Base-by-base conservation (phyloP, 2,888 invertebrate genomes). In the Norana najaformis region DNA sequence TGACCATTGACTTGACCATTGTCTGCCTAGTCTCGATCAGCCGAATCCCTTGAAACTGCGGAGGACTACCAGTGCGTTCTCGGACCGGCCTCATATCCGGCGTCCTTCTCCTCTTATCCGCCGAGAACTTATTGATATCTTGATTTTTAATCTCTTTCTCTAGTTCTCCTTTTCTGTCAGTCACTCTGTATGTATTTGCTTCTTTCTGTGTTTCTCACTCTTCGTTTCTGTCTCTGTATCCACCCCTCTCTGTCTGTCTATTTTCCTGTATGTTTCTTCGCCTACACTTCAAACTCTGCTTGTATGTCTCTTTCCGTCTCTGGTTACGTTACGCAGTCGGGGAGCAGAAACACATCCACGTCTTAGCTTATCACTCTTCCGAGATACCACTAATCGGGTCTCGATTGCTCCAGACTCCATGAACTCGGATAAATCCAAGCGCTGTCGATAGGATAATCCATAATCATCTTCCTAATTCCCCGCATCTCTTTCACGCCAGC, bases 351-450 rank as follows among this genome's bases (percentile, higher is more conserved):
- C 69, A n/a, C 69, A 69, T 69, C n/a, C 69, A 69, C 30, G n/a
- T 69, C 30, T n/a, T n/a, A n/a, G 69, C 69, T 69, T 69, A 69
- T 69, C 4, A 69, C 30, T n/a, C 69, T 69, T 69, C 69, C n/a
- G n/a, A 69, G 30, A n/a, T 69, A n/a, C 69, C 69, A 69, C n/a
- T 69, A 69, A 69, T 69, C 69, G 69, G n/a, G 69, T 69, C 69
- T 69, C 69, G 30, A 69, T 30, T 69, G 69, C n/a, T 69, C 69
- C 69, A n/a, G n/a, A 69, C 69, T 69, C 69, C n/a, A 69, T 69
- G 69, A 69, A 69, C 69, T 69, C 69, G 4, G 16, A 69, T 69
- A 69, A 69, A n/a, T n/a, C 69, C 8, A 23, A 69, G 69, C 30
- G 1, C 69, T n/a, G 8, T 69, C n/a, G n/a, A 69, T 69, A 5